Percentiles rank a stretch among this genome's conserved stretches.
These are phyloP conservation scores for Neoascia interrupta DNA, from an alignment of 2,888 invertebrate genomes.

Conservation along the genomic window DNA sequence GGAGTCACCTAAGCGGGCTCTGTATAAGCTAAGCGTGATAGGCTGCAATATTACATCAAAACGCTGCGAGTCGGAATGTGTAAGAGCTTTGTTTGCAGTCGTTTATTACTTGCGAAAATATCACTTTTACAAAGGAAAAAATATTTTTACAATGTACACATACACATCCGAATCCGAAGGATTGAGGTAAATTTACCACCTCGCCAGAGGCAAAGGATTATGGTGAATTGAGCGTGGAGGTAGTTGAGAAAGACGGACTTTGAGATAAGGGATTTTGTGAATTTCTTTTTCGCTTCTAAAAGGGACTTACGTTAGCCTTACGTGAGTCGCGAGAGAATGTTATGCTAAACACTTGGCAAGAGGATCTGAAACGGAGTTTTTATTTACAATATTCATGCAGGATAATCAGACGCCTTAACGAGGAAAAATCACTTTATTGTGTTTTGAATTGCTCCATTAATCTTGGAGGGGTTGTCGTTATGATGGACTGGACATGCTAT, in stretches of 20 bases:
- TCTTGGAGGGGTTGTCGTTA: too few relatives aligned
- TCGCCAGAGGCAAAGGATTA: constrained; percentile 49
- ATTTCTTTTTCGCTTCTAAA: background rate
- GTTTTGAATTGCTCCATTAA: constrained; percentile 41
- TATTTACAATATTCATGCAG: constrained; percentile 41
- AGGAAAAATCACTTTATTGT: constrained; percentile 10
- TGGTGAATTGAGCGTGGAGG: too few relatives aligned
- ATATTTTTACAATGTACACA: too few relatives aligned
- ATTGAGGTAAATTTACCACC: constrained; percentile 38
- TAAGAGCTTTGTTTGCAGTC: background rate
- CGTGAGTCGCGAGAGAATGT: constrained; percentile 25
- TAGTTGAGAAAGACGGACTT: constrained; percentile 34
- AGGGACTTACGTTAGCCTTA: constrained; percentile 28
- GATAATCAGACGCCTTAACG: constrained; percentile 21
- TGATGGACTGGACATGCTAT: too few relatives aligned
- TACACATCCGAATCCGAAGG: background rate
- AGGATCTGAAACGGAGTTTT: constrained; percentile 1
- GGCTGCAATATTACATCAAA: constrained; percentile 54
- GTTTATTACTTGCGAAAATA: constrained; percentile 66
- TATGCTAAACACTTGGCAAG: constrained; percentile 22
- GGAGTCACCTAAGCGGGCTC: background rate
- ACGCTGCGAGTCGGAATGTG: constrained; percentile 5
- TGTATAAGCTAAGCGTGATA: constrained; percentile 48
- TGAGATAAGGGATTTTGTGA: constrained; percentile 38
- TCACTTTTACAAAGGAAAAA: too few relatives aligned